These are phyloP conservation scores for Spodoptera exigua DNA, from an alignment of 2,888 invertebrate species.

Conservation along the genomic window DNA sequence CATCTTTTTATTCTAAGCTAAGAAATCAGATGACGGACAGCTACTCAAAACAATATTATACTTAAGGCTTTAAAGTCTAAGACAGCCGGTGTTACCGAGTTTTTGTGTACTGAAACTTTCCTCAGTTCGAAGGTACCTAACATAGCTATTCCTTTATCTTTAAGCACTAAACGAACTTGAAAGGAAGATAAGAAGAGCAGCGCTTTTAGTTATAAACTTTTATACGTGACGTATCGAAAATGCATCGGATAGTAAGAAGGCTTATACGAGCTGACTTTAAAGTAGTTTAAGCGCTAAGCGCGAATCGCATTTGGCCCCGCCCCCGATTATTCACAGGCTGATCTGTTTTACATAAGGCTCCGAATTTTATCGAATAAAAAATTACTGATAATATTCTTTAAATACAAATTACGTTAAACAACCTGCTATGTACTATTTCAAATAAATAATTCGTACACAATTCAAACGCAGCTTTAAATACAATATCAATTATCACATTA, in stretches of 20 bases:
- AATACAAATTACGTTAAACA: too few relatives aligned
- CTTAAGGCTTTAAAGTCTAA: constrained; percentile 6
- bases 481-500: too few relatives aligned
- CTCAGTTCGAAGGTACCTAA: constrained; percentile 26
- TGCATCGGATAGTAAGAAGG: constrained; percentile 78
- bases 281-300: constrained; percentile 77
- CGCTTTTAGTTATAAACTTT: constrained; percentile 72
- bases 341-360: constrained; percentile 51
- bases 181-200: constrained; percentile 60
- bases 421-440: too few relatives aligned
- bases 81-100: constrained; percentile 5
- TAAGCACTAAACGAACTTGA: constrained; percentile 50
- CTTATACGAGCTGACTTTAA: constrained; percentile 80
- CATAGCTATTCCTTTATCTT: constrained; percentile 50
- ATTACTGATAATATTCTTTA: constrained; percentile 12
- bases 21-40: too few relatives aligned
- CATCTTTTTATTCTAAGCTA: too few relatives aligned
- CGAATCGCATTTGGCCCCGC: constrained; percentile 68
- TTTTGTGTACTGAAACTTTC: constrained; percentile 29
- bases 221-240: constrained; percentile 77
- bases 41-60: neutral
- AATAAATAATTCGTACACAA: too few relatives aligned
- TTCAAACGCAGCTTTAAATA: too few relatives aligned
- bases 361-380: constrained; percentile 50
- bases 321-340: constrained; percentile 68